Evolutionary conservation across 30 jellyfish, hydroid and myxozoan genomes (phyloP), one percentile per base, ranked within the genome.

Genomic region (Euphysa ruthae): DNA sequence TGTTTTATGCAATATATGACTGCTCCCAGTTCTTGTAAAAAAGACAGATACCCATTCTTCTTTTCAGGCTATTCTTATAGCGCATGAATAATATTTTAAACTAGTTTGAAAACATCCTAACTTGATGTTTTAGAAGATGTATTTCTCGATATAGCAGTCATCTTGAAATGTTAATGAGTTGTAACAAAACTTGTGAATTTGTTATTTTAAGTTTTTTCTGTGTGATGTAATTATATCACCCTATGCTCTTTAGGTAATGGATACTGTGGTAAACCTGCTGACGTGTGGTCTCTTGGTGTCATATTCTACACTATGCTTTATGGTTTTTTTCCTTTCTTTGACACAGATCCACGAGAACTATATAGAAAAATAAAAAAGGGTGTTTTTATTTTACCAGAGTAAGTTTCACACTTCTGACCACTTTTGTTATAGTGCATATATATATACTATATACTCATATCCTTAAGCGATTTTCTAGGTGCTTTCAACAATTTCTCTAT

Each of bases 211-310:
- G 12, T 38, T 38, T 38, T 38, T 38, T 38, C 52, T 38, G 12
- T 38, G 12, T n/a, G 14, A n/a, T 38, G 12, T 38, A 8, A 8
- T 38, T 38, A 8, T 38, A 8, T 38, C n/a, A 8, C n/a, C 52
- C 52, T 38, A n/a, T 38, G 52, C 12, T 38, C 52, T 69, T 18
- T 46, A 88, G 97, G 97, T 61, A 82, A 75, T 7, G 93, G 94
- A 57, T 88, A 88, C 32, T 88, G 94, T 1, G 97, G 97, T 6
- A 88, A 88, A 50, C 94, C 94, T 43, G 71, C 95, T 32, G 97
- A 88, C 50, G 61, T 88, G 93, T 88, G 97, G 97, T 94, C 97
- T 1, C 84, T 88, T 29, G 97, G 97, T 20, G 97, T 88, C 35
- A 93, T 88, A 1, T 78, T 88, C 13, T 88, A 54, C 82, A 88